These are phyloP conservation scores for Catharus fuscescens DNA, from an alignment of 2,113 vertebrate genomes.

Conservation along the genomic window DNA sequence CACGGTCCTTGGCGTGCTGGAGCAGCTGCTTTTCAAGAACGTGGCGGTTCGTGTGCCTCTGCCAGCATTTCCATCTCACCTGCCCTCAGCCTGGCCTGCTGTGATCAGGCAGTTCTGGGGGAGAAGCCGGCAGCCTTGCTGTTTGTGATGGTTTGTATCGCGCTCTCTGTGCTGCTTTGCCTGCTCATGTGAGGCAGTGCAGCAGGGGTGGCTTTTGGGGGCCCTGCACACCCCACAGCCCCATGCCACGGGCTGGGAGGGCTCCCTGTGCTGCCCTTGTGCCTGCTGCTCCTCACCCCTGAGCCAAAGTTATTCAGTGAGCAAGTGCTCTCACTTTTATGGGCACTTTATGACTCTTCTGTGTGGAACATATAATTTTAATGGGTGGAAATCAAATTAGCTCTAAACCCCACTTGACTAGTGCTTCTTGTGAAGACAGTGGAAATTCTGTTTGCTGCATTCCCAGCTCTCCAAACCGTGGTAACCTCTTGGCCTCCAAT, in stretches of 20 bases:
- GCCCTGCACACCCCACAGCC: neutral
- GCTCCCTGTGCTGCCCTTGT: neutral
- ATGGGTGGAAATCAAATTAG: conserved; percentile 54
- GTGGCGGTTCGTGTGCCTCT: rapidly evolving
- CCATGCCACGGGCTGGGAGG: rapidly evolving
- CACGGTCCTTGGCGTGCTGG: neutral
- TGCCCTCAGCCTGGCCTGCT: neutral
- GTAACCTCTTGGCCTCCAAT: conserved; percentile 13
- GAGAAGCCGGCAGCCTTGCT: neutral
- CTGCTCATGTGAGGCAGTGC: rapidly evolving
- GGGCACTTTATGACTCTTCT: neutral
- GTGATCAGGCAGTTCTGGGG: neutral
- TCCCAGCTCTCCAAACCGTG: neutral
- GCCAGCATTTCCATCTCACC: rapidly evolving
- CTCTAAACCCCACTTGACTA: conserved; percentile 29
- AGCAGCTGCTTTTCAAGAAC: neutral
- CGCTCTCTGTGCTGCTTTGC: neutral
- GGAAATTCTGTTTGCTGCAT: conserved; percentile 15
- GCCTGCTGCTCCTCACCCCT: neutral
- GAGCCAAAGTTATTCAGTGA: neutral
- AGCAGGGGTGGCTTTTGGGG: neutral
- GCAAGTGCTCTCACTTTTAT: conserved; percentile 36
- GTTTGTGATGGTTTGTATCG: neutral
- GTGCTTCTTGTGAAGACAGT: conserved; percentile 13
- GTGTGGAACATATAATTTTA: conserved; percentile 54